Conservation (phyloP, 2,797 vertebrate species). For the Eremophila alpestris region DNA sequence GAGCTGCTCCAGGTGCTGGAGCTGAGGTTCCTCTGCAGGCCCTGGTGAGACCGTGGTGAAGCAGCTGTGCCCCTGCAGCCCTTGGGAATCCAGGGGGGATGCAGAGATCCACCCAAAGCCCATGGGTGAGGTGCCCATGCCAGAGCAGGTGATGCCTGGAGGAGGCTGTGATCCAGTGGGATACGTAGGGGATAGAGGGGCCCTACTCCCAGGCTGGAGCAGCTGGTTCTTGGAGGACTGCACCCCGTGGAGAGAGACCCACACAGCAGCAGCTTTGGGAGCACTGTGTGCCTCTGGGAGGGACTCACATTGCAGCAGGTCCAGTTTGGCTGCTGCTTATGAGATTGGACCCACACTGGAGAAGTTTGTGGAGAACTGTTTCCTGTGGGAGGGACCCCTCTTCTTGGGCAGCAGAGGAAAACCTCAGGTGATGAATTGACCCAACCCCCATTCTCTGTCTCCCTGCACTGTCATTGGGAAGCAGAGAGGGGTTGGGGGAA, state of each 20-base stretch:
- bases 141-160: rapidly evolving
- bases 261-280: rapidly evolving
- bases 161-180: too few species aligned
- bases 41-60: rapidly evolving
- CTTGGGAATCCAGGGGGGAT: rapidly evolving
- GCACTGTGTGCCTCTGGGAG: rapidly evolving
- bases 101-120: background rate
- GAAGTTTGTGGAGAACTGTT: rapidly evolving
- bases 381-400: rapidly evolving
- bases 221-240: background rate
- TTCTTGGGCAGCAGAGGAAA: rapidly evolving
- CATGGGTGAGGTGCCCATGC: too few species aligned
- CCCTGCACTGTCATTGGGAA: rapidly evolving
- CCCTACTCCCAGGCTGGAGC: background rate
- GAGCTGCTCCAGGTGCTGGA: rapidly evolving
- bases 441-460: rapidly evolving
- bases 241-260: rapidly evolving
- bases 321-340: rapidly evolving
- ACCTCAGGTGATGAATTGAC: rapidly evolving
- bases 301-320: background rate
- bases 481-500: background rate
- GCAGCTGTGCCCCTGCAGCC: background rate
- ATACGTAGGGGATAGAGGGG: background rate
- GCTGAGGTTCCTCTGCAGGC: background rate
- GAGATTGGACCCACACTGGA: rapidly evolving